phyloP scores from a whole-genome alignment of 1,140 invertebrate species.

The Papilio dardanus region DNA sequence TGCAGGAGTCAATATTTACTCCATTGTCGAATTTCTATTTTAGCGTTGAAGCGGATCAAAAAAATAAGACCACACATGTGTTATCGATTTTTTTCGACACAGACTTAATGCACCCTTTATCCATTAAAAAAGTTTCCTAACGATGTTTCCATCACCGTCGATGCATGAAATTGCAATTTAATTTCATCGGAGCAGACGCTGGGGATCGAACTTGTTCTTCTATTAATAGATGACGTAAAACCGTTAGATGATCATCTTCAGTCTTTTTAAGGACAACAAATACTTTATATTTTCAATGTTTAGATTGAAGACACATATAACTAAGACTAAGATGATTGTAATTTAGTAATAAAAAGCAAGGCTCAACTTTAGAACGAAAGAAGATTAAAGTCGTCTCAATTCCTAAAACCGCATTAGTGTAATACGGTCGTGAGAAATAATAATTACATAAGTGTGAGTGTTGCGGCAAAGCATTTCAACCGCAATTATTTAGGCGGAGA shows the following conservation, averaged over 20 bases:
- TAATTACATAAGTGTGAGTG: slow-evolving; percentile 28
- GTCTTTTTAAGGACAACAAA: no score
- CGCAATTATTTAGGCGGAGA: slow-evolving; percentile 30
- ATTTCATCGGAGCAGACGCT: background rate
- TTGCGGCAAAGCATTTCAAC: slow-evolving; percentile 28
- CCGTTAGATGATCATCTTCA: background rate
- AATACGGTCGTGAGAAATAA: slow-evolving; percentile 25
- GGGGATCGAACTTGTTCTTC: slow-evolving; percentile 9
- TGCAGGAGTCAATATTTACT: background rate
- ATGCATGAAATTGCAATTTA: slow-evolving; percentile 26
- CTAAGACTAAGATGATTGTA: no score
- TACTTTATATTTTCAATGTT: no score
- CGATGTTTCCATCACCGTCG: slow-evolving; percentile 13
- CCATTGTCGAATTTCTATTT: background rate
- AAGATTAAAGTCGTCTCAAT: background rate
- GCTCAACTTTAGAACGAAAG: background rate
- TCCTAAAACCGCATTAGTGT: background rate
- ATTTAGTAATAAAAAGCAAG: no score
- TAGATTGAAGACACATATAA: no score
- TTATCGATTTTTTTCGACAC: slow-evolving; percentile 1
- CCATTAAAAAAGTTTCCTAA: slow-evolving; percentile 13
- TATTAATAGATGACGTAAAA: background rate
- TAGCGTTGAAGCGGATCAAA: background rate
- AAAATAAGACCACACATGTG: slow-evolving; percentile 21
- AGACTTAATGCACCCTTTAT: slow-evolving; percentile 18